Evolutionary conservation across 2,797 vertebrate genomes (phyloP), one percentile per base, ranked within the genome.

Genomic region (Phalanger gymnotis): DNA sequence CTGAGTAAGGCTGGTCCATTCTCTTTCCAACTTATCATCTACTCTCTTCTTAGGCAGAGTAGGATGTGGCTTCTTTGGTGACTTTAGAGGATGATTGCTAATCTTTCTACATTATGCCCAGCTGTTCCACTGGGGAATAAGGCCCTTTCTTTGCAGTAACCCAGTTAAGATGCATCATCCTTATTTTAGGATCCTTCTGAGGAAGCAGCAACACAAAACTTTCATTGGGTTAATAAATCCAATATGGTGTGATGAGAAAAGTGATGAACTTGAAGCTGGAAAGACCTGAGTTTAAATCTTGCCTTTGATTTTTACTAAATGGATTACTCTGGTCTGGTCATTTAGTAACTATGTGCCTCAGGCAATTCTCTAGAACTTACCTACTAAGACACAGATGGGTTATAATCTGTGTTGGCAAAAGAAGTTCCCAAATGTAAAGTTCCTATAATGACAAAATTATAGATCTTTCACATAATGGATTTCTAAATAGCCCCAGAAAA

Each of bases 401-500:
- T 87, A 9, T 47, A 87, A 51, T 81, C 22, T 87, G 12, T 47
- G 22, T 51, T 51, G 73, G 40, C 25, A 87, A 87, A 87, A 27
- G 40, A 87, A 51, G 2, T 51, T 87, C 40, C 6, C 73, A 81
- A 27, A 81, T 9, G 40, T 22, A 81, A 4, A 40, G n/a, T 73
- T 73, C n/a, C 13, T 0, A 73, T 40, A 73, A 51, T 27, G 40
- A 87, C 40, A 87, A 87, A 81, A 87, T 87, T 25, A 47, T 51
- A 27, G 10, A 94, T 96, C 95, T 57, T 54, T 94, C 25, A 53
- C 30, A 95, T 96, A 90, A 93, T 28, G 25, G 81, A 53, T 16
- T 30, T 93, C 57, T 34, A 22, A 51, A 52, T 93, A 40, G 28
- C 81, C 54, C 93, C 90, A 93, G 87, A 94, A 92, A 97, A 97